These are phyloP conservation scores for Actinopyga echinites DNA, from an alignment of 53 echinoderm and acorn worm species.

Conservation along the genomic window DNA sequence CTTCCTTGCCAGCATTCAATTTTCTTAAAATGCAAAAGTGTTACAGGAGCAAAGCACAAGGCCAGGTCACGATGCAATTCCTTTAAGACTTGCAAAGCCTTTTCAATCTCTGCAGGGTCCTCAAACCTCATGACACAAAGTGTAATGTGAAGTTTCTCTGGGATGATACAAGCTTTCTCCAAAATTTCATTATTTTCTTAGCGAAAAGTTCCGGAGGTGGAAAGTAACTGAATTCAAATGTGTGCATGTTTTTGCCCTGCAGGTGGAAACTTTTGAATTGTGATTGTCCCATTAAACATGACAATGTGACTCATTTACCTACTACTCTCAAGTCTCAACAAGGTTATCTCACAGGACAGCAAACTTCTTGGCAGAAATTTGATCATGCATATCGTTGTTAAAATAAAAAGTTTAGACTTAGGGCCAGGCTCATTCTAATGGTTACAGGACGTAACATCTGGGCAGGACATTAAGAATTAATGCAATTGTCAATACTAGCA, in stretches of 20 bases:
- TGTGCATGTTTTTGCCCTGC: not conserved
- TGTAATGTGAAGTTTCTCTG: slow-evolving; percentile 75
- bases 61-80: slow-evolving; percentile 60
- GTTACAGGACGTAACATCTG: no score
- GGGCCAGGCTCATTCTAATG: no score
- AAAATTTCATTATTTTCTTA: slow-evolving; percentile 41
- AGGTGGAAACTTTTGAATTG: not conserved
- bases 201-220: no score
- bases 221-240: no score
- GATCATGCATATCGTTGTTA: no score
- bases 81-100: slow-evolving; percentile 72
- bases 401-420: no score
- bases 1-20: slow-evolving; percentile 66
- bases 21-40: slow-evolving; percentile 72
- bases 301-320: not conserved
- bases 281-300: not conserved
- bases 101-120: slow-evolving; percentile 49
- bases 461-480: no score
- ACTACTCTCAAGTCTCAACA: no score
- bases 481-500: no score
- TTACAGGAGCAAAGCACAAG: slow-evolving; percentile 66
- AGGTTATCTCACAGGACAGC: no score
- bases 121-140: slow-evolving; percentile 70
- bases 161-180: slow-evolving; percentile 42
- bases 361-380: no score